A percentile compares a stretch with the other conserved stretches of the same genome.
Evolutionary conservation across 2,888 invertebrate genomes (phyloP).

Genomic region (Pristionchus exspectatus): DNA sequence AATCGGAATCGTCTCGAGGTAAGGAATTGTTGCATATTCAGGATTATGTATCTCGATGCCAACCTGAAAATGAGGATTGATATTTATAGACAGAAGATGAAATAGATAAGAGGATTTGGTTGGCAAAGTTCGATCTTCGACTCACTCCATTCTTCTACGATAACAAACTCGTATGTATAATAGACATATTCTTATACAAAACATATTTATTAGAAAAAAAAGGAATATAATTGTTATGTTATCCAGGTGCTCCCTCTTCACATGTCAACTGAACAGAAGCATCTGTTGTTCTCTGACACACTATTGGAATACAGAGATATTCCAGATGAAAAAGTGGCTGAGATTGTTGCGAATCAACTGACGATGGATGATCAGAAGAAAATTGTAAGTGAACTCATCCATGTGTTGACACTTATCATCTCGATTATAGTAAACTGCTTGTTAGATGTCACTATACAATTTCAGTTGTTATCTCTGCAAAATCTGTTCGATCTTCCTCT

Average conservation of each 20-base stretch:
- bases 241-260: conserved; percentile 41
- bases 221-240: not conserved
- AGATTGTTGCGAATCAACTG: not conserved
- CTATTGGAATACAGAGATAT: not conserved
- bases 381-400: not conserved
- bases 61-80: no score
- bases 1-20: not conserved
- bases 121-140: not conserved
- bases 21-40: not conserved
- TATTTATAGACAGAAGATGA: not conserved
- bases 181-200: not conserved
- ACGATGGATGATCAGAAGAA: not conserved
- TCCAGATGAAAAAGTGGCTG: not conserved
- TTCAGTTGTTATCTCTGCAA: conserved; percentile 19
- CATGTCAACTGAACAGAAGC: not conserved
- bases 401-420: not conserved
- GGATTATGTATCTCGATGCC: not conserved
- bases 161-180: not conserved
- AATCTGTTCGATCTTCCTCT: conserved; percentile 32
- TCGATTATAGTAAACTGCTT: not conserved
- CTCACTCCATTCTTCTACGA: conserved; percentile 36
- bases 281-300: not conserved
- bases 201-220: not conserved
- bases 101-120: not conserved
- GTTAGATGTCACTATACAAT: not conserved